A percentile compares a stretch with the other conserved stretches of the same genome.
These are phyloP conservation scores for Tupaia tana DNA, from an alignment of 2,113 vertebrate species.

Conservation along the genomic window DNA sequence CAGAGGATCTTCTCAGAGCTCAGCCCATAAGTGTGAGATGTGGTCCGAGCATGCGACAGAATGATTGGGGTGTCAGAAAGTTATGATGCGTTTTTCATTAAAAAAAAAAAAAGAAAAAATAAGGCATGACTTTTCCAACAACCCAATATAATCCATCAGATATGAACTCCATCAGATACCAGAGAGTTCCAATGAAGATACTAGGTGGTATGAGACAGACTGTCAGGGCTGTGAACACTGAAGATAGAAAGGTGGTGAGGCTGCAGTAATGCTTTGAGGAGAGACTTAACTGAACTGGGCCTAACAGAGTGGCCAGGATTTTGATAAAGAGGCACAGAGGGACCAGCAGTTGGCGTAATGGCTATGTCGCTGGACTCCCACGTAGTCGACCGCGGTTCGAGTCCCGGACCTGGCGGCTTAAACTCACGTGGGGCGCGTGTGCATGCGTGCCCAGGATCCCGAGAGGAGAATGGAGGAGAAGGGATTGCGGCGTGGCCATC, in stretches of 20 bases:
- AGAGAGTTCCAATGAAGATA: conserved; percentile 17
- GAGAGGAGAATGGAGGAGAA: too few species aligned
- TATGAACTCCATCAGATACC: not conserved
- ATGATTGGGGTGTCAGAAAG: not conserved
- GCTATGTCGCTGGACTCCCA: too few species aligned
- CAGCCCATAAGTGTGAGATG: not conserved
- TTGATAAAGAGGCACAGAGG: not conserved
- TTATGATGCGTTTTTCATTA: too few species aligned
- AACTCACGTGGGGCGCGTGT: too few species aligned
- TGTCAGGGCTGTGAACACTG: not conserved
- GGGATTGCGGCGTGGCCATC: too few species aligned
- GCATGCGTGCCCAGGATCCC: too few species aligned
- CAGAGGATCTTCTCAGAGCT: not conserved
- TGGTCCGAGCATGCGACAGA: not conserved
- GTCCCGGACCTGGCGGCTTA: too few species aligned
- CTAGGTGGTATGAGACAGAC: not conserved
- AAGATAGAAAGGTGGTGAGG: not conserved
- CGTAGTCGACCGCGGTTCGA: too few species aligned
- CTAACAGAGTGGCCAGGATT: conserved; percentile 33
- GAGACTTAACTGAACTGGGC: not conserved
- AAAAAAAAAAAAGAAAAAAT: too few species aligned
- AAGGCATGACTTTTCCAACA: too few species aligned
- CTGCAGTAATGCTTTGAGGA: not conserved
- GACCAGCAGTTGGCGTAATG: too few species aligned
- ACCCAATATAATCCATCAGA: not conserved